Conservation (phyloP, 2,113 vertebrate genomes). For the Plecturocebus donacophilus region DNA sequence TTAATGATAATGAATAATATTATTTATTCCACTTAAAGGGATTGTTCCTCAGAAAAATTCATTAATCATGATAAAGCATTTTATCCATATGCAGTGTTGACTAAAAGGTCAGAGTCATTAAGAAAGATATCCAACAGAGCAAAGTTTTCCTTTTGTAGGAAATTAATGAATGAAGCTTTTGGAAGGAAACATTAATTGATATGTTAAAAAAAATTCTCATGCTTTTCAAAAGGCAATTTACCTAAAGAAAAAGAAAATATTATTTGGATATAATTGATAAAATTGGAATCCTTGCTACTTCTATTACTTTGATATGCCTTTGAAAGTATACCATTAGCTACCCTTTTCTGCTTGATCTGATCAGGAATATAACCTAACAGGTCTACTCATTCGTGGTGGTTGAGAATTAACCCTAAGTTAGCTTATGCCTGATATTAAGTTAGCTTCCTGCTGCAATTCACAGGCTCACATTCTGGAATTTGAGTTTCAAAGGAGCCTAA, state of each 20-base stretch:
- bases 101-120: conserved; percentile 19
- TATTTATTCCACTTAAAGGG: conserved; percentile 40
- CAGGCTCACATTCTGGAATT: not conserved
- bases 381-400: not conserved
- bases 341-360: not conserved
- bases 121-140: not conserved
- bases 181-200: not conserved
- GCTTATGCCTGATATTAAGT: not conserved
- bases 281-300: conserved; percentile 12
- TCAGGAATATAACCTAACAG: not conserved
- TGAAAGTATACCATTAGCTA: not conserved
- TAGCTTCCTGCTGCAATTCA: not conserved
- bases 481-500: not conserved
- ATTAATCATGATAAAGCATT: conserved; percentile 44
- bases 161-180: conserved; percentile 28
- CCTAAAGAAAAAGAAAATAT: not conserved
- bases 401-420: not conserved
- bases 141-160: not conserved
- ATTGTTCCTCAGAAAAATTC: not conserved
- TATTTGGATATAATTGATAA: not conserved
- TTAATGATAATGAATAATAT: conserved; percentile 3
- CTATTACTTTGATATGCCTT: conserved; percentile 22
- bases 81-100: not conserved
- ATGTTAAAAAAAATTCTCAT: not conserved
- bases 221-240: conserved; percentile 35